Base-by-base conservation (phyloP, 2,113 vertebrate species). In the Pheucticus melanocephalus region DNA sequence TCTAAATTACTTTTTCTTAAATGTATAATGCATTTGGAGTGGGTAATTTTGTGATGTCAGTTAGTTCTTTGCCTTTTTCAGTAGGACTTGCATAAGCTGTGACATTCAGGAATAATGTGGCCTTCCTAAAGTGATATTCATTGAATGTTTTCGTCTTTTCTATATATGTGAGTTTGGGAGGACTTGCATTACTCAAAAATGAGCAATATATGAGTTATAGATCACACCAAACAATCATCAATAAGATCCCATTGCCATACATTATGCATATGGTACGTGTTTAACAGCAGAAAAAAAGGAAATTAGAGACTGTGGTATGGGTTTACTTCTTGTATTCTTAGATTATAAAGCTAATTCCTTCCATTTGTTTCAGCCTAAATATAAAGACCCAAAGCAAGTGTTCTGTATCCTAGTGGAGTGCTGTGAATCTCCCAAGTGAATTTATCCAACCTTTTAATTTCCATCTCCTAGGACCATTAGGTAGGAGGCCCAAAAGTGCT, bases 171-270 rank as follows among this genome's bases (percentile, higher is more conserved):
- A 95, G 56, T 94, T 95, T 68, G 86, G 91, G 83, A 95, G 81
- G 77, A 65, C 69, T 88, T 88, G 86, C 60, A 78, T 96, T 94
- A 91, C 73, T 94, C 94, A 96, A 60, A 94, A 94, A 78, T 96
- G 95, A 96, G 92, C 83, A 84, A 79, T 84, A 56, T 91, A 27
- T 88, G 94, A 96, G 89, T 91, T 92, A 68, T 65, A 89, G 92
- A 94, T 94, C 91, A 92, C 86, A 94, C 69, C 37, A 95, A 90
- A 71, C 88, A 91, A 45, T 72, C 69, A 86, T 94, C 91, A 92
- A 94, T 94, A 91, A 94, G 48, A 89, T 89, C 5, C 2, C 22
- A 5, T 44, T 94, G 77, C 37, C 72, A 79, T 95, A 64, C 61
- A 92, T 95, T 92, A 92, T 95, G 92, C 47, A 90, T 92, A 63